Percentiles rank a stretch among this genome's conserved stretches.
phyloP scores from a whole-genome alignment of 2,888 invertebrate genomes.

The Lymantria monacha region DNA sequence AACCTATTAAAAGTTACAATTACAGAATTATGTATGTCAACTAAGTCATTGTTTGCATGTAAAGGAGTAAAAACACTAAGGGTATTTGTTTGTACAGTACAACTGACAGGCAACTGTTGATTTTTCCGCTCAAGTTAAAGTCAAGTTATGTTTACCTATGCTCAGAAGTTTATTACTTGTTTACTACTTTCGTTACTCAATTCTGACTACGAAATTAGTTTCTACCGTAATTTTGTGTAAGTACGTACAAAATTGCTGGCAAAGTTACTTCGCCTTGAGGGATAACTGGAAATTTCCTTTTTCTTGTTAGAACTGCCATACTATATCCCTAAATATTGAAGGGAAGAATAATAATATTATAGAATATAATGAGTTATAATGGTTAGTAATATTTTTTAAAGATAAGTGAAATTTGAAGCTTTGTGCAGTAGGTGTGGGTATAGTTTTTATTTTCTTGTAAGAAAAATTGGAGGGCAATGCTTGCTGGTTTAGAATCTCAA shows the following conservation, averaged over 20 bases:
- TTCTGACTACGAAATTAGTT: background rate
- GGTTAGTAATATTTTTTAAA: no score
- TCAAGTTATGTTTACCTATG: background rate
- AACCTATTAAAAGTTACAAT: no score
- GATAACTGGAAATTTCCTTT: no score
- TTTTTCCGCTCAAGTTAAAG: constrained; percentile 10
- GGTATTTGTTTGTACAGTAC: constrained; percentile 1
- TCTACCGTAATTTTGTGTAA: background rate
- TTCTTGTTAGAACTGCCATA: no score
- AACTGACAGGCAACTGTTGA: constrained; percentile 12
- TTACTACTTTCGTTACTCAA: background rate
- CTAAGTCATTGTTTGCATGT: background rate
- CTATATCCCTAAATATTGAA: no score
- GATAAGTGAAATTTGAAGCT: no score
- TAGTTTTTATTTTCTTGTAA: no score
- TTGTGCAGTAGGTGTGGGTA: no score
- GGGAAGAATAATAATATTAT: no score
- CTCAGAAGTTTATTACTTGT: background rate
- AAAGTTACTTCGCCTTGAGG: background rate
- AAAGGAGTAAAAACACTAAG: background rate
- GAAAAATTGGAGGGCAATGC: no score
- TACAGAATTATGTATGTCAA: background rate
- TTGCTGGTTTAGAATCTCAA: no score
- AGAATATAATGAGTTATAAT: no score
- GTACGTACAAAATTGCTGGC: background rate